Percentiles rank a stretch among this genome's conserved stretches.
phyloP scores from a whole-genome alignment of 2,797 vertebrate genomes.

The Lacerta viridis region DNA sequence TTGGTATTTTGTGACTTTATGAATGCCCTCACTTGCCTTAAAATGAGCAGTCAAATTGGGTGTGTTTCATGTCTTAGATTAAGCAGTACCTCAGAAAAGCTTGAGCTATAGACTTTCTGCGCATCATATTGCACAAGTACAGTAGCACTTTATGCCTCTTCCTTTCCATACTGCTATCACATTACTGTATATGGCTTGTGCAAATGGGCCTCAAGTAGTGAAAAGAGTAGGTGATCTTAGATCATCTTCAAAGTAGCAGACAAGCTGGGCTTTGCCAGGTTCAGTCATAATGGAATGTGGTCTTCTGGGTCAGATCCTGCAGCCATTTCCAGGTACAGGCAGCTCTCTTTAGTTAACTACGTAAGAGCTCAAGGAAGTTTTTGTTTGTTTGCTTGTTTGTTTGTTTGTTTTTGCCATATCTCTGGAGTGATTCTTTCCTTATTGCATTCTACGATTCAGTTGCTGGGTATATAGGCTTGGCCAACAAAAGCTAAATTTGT shows the following conservation, averaged over 20 bases:
- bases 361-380: conserved; percentile 40
- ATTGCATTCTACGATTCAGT: neutral
- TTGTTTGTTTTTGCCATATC: neutral
- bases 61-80: neutral
- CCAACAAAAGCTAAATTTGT: conserved; percentile 14
- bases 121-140: neutral
- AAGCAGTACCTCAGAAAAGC: no score
- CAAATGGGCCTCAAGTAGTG: neutral
- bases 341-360: conserved; percentile 40
- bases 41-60: neutral
- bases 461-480: neutral
- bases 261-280: conserved; percentile 30
- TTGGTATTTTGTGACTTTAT: neutral
- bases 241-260: neutral
- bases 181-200: neutral
- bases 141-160: neutral
- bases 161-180: neutral
- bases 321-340: conserved; percentile 41
- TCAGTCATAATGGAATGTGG: conserved; percentile 12
- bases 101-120: neutral
- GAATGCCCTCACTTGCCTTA: neutral
- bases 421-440: conserved; percentile 3
- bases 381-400: accelerated
- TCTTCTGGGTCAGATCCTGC: conserved; percentile 31
- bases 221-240: neutral